phyloP scores from a whole-genome alignment of 2,888 invertebrate species.

The Parnassius orleans region DNA sequence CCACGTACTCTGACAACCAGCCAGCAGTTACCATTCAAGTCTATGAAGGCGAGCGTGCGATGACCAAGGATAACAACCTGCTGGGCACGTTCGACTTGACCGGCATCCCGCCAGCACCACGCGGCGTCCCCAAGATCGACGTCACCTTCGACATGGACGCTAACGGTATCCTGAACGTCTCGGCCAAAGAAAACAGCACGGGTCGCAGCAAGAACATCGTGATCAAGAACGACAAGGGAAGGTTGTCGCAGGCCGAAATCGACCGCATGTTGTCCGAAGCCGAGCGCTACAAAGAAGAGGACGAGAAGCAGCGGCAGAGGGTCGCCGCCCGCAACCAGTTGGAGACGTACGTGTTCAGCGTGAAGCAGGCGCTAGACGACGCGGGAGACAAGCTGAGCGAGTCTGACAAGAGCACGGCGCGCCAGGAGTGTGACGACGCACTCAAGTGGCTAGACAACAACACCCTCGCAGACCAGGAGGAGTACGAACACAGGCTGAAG shows the following conservation, averaged over 20 bases:
- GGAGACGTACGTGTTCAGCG: constrained; percentile 85
- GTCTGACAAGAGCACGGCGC: constrained; percentile 82
- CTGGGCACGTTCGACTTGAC: constrained; percentile 84
- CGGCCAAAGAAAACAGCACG: constrained; percentile 86
- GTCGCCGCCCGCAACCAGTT: constrained; percentile 86
- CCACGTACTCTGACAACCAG: constrained; percentile 81
- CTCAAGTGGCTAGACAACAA: constrained; percentile 87
- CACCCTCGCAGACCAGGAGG: constrained; percentile 83
- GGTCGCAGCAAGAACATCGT: constrained; percentile 87
- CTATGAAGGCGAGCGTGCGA: constrained; percentile 88
- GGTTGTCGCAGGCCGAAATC: constrained; percentile 90
- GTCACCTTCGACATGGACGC: constrained; percentile 89
- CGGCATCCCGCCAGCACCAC: constrained; percentile 86
- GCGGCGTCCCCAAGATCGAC: constrained; percentile 86
- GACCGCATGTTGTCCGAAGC: constrained; percentile 89
- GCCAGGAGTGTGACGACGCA: constrained; percentile 79
- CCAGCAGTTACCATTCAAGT: constrained; percentile 87
- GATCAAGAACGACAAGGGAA: constrained; percentile 91
- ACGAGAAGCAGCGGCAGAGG: constrained; percentile 84
- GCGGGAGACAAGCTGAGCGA: constrained; percentile 81
- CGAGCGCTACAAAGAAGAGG: constrained; percentile 86
- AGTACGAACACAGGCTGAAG: constrained; percentile 81
- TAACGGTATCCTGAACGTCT: constrained; percentile 91
- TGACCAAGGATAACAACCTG: constrained; percentile 88
- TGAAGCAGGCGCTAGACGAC: constrained; percentile 85